These are phyloP conservation scores for Miichthys miiuy DNA, from an alignment of 2,797 vertebrate species.

Conservation along the genomic window DNA sequence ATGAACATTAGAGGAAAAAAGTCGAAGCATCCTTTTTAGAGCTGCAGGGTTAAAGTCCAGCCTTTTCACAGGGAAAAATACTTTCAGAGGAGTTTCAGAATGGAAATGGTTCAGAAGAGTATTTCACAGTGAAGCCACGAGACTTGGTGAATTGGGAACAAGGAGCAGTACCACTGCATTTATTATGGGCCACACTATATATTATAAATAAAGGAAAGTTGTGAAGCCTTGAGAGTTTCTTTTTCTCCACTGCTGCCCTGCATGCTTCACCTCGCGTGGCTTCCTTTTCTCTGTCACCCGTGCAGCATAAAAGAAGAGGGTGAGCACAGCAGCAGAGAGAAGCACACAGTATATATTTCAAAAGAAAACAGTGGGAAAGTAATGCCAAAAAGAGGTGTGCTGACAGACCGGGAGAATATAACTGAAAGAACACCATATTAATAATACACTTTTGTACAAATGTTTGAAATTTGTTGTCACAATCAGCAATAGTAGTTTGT, in stretches of 20 bases:
- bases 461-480: neutral
- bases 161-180: slow-evolving; percentile 59
- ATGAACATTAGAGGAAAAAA: slow-evolving; percentile 51
- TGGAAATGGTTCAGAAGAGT: slow-evolving; percentile 33
- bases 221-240: slow-evolving; percentile 54
- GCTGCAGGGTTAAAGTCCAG: slow-evolving; percentile 20
- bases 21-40: slow-evolving; percentile 38
- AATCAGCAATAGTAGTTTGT: neutral
- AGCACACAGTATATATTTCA: slow-evolving; percentile 26
- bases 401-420: neutral
- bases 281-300: slow-evolving; percentile 52
- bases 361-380: slow-evolving; percentile 17
- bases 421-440: neutral
- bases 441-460: neutral
- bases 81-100: slow-evolving; percentile 47
- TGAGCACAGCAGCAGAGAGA: slow-evolving; percentile 37
- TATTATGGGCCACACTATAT: slow-evolving; percentile 64
- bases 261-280: slow-evolving; percentile 45
- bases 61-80: slow-evolving; percentile 41
- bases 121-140: slow-evolving; percentile 42
- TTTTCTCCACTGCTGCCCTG: slow-evolving; percentile 43
- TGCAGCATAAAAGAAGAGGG: slow-evolving; percentile 49
- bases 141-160: slow-evolving; percentile 59
- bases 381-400: slow-evolving; percentile 15
- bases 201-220: slow-evolving; percentile 71